These are phyloP conservation scores for Macrotis lagotis DNA, from an alignment of 2,113 vertebrate genomes.

Conservation along the genomic window DNA sequence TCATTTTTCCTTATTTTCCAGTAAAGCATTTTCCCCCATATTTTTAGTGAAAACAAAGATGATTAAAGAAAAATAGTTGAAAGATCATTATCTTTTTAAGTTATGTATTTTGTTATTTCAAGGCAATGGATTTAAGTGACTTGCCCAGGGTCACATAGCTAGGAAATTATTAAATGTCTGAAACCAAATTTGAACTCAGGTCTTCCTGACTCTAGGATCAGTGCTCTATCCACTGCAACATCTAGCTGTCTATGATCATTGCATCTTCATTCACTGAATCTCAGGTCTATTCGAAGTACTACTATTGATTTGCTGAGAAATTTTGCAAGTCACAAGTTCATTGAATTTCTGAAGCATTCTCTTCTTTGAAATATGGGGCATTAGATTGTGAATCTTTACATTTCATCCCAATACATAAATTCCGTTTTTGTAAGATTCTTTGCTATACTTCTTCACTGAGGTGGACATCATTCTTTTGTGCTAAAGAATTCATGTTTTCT, in stretches of 20 bases:
- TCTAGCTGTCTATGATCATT: no score
- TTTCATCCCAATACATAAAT: not conserved
- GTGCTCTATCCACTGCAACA: no score
- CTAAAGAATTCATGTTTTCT: not conserved
- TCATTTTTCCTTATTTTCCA: not conserved
- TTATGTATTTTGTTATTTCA: no score
- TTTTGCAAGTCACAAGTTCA: not conserved
- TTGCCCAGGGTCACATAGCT: no score
- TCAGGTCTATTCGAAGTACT: not conserved
- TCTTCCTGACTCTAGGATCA: no score
- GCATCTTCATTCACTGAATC: not conserved
- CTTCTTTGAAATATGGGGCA: not conserved
- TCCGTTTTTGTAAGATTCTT: not conserved
- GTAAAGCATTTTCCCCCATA: not conserved
- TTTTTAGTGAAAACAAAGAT: not conserved
- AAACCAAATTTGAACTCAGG: no score
- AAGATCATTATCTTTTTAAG: no score
- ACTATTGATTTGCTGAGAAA: not conserved
- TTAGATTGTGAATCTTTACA: not conserved
- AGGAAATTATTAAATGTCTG: no score
- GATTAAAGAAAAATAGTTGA: not conserved
- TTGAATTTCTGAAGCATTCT: not conserved
- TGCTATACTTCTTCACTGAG: not conserved
- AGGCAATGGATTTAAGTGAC: no score
- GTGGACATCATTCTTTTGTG: not conserved